Percentiles rank a stretch among this genome's conserved stretches.
phyloP scores from a whole-genome alignment of 2,797 vertebrate species.

The Caiman crocodilus region DNA sequence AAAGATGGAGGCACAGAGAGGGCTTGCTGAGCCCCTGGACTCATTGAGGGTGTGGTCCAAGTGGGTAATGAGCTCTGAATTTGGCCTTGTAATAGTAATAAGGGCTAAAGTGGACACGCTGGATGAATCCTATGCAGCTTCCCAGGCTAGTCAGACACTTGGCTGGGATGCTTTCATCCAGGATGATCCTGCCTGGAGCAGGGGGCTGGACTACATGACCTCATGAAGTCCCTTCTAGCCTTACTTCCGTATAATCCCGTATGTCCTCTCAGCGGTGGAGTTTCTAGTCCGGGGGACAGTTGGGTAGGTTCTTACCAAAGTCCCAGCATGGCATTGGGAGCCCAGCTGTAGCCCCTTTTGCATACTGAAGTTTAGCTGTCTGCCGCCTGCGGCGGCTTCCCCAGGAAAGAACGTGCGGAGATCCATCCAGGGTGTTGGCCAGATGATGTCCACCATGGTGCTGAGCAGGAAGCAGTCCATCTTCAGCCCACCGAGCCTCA shows the following conservation, averaged over 20 bases:
- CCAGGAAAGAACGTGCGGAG: conserved; percentile 93
- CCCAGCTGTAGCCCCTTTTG: background rate
- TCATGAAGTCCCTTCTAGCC: background rate
- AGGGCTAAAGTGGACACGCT: background rate
- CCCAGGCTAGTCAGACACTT: too few species aligned
- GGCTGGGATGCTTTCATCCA: too few species aligned
- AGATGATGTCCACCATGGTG: conserved; percentile 99
- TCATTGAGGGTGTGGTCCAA: background rate
- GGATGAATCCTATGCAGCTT: background rate
- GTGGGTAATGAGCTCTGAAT: background rate
- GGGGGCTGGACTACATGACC: too few species aligned
- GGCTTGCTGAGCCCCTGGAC: background rate
- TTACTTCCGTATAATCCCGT: background rate
- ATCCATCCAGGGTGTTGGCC: conserved; percentile 96
- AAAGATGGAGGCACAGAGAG: rapidly evolving
- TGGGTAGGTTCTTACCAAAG: background rate
- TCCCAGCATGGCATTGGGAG: background rate
- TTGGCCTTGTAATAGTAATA: background rate
- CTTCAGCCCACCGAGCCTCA: conserved; percentile 81
- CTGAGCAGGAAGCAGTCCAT: conserved; percentile 94
- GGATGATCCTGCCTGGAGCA: too few species aligned
- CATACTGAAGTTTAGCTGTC: background rate
- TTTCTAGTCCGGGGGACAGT: background rate
- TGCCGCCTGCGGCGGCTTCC: background rate
- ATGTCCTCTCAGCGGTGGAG: background rate